phyloP scores from a whole-genome alignment of 2,797 vertebrate species.

The Orestias chungarensis region DNA sequence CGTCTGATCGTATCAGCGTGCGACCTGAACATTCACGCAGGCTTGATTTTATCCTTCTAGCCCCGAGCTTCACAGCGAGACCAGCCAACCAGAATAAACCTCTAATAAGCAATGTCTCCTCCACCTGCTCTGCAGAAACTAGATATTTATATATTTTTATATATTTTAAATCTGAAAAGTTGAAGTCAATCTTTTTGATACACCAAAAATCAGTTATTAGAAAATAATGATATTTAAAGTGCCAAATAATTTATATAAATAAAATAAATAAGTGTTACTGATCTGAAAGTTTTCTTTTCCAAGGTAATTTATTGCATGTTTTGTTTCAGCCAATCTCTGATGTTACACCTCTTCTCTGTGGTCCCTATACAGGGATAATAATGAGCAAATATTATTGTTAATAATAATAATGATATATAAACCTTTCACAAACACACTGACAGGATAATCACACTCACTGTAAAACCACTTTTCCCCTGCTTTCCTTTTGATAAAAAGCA shows the following conservation, averaged over 20 bases:
- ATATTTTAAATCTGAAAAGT: too few relatives aligned
- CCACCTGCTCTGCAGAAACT: not conserved
- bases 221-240: not conserved
- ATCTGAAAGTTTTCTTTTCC: not conserved
- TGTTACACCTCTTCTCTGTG: too few relatives aligned
- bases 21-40: constrained; percentile 22
- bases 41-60: constrained; percentile 32
- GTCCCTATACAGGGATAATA: too few relatives aligned
- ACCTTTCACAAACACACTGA: constrained; percentile 59
- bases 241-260: too few relatives aligned
- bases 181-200: not conserved
- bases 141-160: too few relatives aligned
- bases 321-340: not conserved
- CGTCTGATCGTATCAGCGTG: constrained; percentile 45
- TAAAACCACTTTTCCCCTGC: constrained; percentile 38
- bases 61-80: not conserved
- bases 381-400: too few relatives aligned
- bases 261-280: too few relatives aligned
- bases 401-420: too few relatives aligned
- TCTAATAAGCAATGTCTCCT: not conserved
- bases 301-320: not conserved
- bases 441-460: constrained; percentile 61
- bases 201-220: not conserved
- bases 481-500: constrained; percentile 40
- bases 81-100: not conserved